Conservation (phyloP, 2,797 vertebrate species). For the Fistularia commersonii region DNA sequence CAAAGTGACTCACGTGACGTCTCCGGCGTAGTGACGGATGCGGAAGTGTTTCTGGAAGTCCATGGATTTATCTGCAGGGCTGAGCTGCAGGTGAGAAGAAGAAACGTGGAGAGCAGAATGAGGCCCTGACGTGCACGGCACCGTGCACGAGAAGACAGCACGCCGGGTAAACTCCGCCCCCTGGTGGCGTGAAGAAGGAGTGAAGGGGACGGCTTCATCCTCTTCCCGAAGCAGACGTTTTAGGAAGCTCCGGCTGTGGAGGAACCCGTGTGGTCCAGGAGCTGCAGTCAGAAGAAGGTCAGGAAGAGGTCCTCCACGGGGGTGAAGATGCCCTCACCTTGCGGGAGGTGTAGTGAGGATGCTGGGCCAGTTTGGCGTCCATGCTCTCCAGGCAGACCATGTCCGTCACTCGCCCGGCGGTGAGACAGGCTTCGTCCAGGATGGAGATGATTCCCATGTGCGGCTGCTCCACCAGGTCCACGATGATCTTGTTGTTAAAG, state of each 20-base stretch:
- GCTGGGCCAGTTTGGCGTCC: slow-evolving; percentile 82
- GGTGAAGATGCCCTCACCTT: slow-evolving; percentile 75
- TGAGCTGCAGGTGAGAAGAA: slow-evolving; percentile 69
- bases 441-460: slow-evolving; percentile 87
- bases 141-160: not conserved
- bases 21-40: slow-evolving; percentile 90
- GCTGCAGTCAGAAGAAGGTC: too few relatives aligned
- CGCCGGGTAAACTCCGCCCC: slow-evolving; percentile 34
- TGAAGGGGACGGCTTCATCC: too few relatives aligned
- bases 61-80: slow-evolving; percentile 86
- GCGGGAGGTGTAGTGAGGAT: slow-evolving; percentile 88
- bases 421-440: slow-evolving; percentile 88
- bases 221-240: too few relatives aligned
- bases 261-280: too few relatives aligned
- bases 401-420: slow-evolving; percentile 83
- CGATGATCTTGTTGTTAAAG: slow-evolving; percentile 91
- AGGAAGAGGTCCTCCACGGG: slow-evolving; percentile 22
- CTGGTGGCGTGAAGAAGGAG: too few relatives aligned
- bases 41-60: slow-evolving; percentile 89
- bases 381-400: slow-evolving; percentile 84
- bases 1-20: slow-evolving; percentile 84
- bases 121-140: too few relatives aligned
- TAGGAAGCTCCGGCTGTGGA: too few relatives aligned
- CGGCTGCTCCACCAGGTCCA: slow-evolving; percentile 87
- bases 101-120: not conserved